These are phyloP conservation scores for Melikaiella ostensackeni DNA, from an alignment of 2,888 invertebrate species.

Conservation along the genomic window DNA sequence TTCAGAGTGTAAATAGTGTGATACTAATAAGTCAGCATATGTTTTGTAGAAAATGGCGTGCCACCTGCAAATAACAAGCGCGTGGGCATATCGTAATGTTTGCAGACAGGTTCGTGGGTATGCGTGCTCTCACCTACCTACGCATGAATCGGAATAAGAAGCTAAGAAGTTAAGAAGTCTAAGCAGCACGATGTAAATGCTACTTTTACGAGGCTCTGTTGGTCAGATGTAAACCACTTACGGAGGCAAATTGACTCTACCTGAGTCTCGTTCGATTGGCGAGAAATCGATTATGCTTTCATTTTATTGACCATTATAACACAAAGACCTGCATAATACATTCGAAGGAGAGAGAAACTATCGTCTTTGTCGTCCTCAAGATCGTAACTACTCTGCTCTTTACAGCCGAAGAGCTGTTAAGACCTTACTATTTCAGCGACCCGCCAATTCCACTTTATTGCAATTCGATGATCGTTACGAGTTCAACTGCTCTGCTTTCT, in stretches of 20 bases:
- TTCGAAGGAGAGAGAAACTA: slow-evolving; percentile 51
- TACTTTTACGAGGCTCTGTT: slow-evolving; percentile 61
- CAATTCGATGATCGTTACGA: slow-evolving; percentile 5
- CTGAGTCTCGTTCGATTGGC: slow-evolving; percentile 62
- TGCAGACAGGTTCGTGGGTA: slow-evolving; percentile 27
- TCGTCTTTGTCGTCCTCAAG: slow-evolving; percentile 49
- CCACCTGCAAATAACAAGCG: slow-evolving; percentile 27
- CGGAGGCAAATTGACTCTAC: slow-evolving; percentile 67
- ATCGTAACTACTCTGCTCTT: slow-evolving; percentile 8
- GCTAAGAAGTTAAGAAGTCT: slow-evolving; percentile 43
- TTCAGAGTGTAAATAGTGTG: not conserved
- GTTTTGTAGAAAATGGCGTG: slow-evolving; percentile 17
- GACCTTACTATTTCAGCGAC: not conserved
- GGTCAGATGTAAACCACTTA: slow-evolving; percentile 68
- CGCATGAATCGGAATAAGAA: slow-evolving; percentile 55
- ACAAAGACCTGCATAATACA: slow-evolving; percentile 64
- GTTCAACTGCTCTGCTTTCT: slow-evolving; percentile 4
- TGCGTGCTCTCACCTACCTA: slow-evolving; percentile 30
- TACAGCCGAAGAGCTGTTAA: slow-evolving; percentile 1
- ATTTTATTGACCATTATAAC: slow-evolving; percentile 70
- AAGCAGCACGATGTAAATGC: slow-evolving; percentile 61
- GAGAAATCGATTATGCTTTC: slow-evolving; percentile 70
- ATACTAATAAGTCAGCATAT: slow-evolving; percentile 4
- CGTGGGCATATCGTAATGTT: slow-evolving; percentile 37
- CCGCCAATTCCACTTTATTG: slow-evolving; percentile 17